Evolutionary conservation across 2,888 invertebrate species (phyloP).

Genomic region (Sepioteuthis lessoniana): DNA sequence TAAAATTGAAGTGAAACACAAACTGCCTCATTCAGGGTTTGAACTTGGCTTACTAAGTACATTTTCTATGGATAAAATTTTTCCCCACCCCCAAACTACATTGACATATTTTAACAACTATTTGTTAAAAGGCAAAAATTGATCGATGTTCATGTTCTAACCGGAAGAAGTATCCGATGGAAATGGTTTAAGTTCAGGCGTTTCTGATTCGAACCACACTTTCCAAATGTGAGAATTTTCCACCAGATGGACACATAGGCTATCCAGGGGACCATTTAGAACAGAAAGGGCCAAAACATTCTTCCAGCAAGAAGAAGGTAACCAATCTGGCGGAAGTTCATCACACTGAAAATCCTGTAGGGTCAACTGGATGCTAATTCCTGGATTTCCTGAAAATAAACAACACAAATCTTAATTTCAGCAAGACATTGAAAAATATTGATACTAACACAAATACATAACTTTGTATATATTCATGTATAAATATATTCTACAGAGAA

Average conservation of each 20-base stretch:
- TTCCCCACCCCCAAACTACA: no score
- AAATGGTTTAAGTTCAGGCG: conserved; percentile 68
- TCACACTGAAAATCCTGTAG: conserved; percentile 72
- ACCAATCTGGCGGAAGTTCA: conserved; percentile 68
- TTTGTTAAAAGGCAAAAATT: no score
- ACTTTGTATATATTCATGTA: no score
- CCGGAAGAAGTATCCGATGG: conserved; percentile 57
- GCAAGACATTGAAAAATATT: no score
- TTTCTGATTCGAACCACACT: conserved; percentile 66
- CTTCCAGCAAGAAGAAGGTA: conserved; percentile 73
- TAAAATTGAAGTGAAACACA: no score
- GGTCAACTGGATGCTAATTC: conserved; percentile 72
- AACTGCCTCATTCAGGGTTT: no score
- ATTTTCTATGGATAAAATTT: no score
- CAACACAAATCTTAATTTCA: background rate
- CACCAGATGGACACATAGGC: conserved; percentile 71
- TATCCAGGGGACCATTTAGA: conserved; percentile 73
- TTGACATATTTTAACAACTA: no score
- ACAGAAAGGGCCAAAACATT: conserved; percentile 74
- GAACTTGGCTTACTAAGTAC: no score
- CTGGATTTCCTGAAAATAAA: conserved; percentile 70
- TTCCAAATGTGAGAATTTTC: conserved; percentile 69
- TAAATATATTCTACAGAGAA: no score
- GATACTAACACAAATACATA: no score
- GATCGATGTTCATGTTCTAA: conserved; percentile 51